Evolutionary conservation across 2,113 vertebrate species (phyloP).

Genomic region (Xenotilapia flavipinnis): DNA sequence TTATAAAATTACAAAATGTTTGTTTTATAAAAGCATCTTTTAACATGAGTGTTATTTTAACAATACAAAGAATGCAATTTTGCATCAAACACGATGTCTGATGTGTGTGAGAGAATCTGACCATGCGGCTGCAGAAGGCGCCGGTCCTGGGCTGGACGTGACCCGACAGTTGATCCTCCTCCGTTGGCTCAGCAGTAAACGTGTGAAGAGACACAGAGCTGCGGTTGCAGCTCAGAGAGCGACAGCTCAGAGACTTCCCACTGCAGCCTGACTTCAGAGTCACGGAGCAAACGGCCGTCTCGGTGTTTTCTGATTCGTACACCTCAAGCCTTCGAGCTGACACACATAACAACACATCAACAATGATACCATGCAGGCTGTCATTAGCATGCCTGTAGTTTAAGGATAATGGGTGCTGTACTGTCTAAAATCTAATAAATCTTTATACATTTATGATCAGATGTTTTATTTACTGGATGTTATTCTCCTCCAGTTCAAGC

Average conservation of each 20-base stretch:
- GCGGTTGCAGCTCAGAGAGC: constrained; percentile 53
- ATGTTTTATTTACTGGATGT: not conserved
- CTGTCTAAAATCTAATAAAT: not conserved
- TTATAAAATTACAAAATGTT: not conserved
- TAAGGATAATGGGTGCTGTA: not conserved
- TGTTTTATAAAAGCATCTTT: not conserved
- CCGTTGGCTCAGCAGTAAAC: constrained; percentile 46
- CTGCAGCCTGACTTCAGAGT: constrained; percentile 50
- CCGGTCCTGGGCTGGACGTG: constrained; percentile 42
- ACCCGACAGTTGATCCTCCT: constrained; percentile 14
- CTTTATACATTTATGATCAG: not conserved
- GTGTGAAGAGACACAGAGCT: constrained; percentile 67
- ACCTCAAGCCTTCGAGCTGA: constrained; percentile 70
- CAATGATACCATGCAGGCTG: not conserved
- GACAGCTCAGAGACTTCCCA: constrained; percentile 53
- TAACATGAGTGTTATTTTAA: not conserved
- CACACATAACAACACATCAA: not conserved
- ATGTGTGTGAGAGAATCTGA: constrained; percentile 50
- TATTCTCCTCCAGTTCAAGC: not conserved
- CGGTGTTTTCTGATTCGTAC: constrained; percentile 70
- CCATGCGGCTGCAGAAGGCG: constrained; percentile 88
- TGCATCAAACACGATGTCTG: not conserved
- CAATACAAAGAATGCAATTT: not conserved
- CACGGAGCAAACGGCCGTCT: constrained; percentile 16
- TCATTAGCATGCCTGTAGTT: not conserved